A percentile compares a stretch with the other conserved stretches of the same genome.
Conservation (phyloP, 2,113 vertebrate genomes). For the Rhinolophus sinicus region DNA sequence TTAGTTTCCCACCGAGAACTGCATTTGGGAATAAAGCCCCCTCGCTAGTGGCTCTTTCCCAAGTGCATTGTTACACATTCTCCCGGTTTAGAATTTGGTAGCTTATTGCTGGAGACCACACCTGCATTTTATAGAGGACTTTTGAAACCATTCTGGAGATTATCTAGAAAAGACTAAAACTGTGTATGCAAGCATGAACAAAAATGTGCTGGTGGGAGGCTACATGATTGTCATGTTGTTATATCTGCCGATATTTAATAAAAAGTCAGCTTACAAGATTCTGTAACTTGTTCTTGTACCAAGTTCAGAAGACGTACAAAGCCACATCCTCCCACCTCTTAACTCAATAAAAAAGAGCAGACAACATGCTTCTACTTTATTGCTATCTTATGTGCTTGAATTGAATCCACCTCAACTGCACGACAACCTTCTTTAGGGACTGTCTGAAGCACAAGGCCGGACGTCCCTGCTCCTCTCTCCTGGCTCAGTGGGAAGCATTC, state of each 20-base stretch:
- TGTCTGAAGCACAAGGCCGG: not conserved
- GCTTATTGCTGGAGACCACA: not conserved
- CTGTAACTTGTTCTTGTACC: not conserved
- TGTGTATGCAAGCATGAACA: not conserved
- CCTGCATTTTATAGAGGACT: not conserved
- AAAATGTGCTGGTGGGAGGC: not conserved
- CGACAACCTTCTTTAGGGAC: not conserved
- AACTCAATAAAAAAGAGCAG: not conserved
- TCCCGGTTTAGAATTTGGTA: not conserved
- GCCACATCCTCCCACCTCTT: not conserved
- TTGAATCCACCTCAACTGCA: too few relatives aligned
- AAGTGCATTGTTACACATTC: not conserved
- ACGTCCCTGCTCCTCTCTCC: not conserved
- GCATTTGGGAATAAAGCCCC: not conserved
- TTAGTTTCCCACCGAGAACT: not conserved
- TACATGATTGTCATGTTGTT: not conserved
- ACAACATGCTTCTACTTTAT: not conserved
- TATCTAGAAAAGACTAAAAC: not conserved
- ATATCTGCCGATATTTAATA: not conserved
- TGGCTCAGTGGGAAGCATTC: not conserved
- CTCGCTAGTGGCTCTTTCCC: not conserved
- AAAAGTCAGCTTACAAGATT: not conserved
- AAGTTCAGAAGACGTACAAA: not conserved
- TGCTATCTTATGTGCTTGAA: not conserved
- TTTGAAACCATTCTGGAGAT: constrained; percentile 28